These are phyloP conservation scores for Dryobota labecula DNA, from an alignment of 2,888 invertebrate species.

Conservation along the genomic window DNA sequence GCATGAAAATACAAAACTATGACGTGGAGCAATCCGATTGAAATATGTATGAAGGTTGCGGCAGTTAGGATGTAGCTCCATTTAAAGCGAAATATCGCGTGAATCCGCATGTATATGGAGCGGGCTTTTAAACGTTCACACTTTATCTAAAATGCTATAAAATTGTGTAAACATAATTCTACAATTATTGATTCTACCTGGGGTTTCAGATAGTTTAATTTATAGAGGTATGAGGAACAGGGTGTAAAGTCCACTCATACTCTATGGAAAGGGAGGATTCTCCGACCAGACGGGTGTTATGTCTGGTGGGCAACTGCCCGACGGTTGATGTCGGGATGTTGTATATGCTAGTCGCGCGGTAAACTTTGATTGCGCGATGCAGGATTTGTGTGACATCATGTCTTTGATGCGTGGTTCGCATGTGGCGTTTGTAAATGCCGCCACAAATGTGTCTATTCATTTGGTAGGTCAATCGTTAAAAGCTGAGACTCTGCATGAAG, in stretches of 20 bases:
- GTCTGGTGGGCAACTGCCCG: no score
- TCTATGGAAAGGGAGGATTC: no score
- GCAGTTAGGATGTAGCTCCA: not conserved
- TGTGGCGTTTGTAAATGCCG: no score
- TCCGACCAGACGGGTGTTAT: no score
- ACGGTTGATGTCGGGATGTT: no score
- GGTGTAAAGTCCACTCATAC: no score
- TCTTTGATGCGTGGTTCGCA: no score
- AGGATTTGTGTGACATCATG: no score
- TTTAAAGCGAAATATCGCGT: slow-evolving; percentile 1
- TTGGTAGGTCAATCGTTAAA: not conserved
- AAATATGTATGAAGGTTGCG: slow-evolving; percentile 8
- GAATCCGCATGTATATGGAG: not conserved
- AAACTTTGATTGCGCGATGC: no score
- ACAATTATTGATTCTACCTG: not conserved
- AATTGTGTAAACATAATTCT: not conserved
- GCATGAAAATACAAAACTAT: slow-evolving; percentile 10
- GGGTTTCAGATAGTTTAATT: not conserved
- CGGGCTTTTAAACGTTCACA: not conserved
- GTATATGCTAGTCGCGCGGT: no score
- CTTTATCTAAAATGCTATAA: not conserved
- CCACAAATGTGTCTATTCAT: no score
- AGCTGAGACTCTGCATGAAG: not conserved
- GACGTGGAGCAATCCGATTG: slow-evolving; percentile 10
- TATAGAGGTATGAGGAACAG: no score